Percentiles rank a stretch among this genome's conserved stretches.
phyloP scores from a whole-genome alignment of 2,113 vertebrate species.

The Sarotherodon lohbergeri region DNA sequence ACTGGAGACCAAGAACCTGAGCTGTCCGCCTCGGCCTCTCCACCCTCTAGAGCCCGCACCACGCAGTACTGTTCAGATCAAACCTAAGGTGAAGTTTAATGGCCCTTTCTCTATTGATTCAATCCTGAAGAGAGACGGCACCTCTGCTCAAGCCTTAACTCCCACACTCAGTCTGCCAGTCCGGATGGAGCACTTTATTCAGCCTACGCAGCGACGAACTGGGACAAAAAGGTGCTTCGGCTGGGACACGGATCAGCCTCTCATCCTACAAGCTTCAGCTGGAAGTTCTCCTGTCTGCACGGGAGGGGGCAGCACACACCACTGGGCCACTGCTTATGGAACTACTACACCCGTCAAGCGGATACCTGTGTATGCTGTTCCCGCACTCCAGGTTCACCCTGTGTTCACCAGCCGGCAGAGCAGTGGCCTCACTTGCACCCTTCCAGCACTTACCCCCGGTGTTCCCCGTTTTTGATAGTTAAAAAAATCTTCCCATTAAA shows the following conservation, averaged over 20 bases:
- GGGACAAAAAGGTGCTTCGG: background rate
- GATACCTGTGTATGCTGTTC: background rate
- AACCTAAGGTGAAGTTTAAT: conserved; percentile 44
- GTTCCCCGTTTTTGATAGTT: background rate
- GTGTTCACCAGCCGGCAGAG: background rate
- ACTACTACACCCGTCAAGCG: background rate
- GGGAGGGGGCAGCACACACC: conserved; percentile 32
- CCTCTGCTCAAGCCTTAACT: background rate
- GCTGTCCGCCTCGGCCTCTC: background rate
- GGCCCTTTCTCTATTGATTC: conserved; percentile 70
- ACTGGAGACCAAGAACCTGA: background rate
- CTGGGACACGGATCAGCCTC: conserved; percentile 1
- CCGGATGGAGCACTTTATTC: background rate
- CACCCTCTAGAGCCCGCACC: background rate
- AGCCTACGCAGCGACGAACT: background rate
- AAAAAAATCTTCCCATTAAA: background rate
- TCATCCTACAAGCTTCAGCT: background rate
- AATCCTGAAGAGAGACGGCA: conserved; percentile 45
- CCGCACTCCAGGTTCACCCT: background rate
- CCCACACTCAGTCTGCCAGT: background rate
- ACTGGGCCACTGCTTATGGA: background rate
- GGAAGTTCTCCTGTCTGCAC: background rate
- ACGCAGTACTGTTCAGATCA: background rate
- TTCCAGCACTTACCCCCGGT: background rate
- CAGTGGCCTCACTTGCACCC: conserved; percentile 7